Percentiles rank a stretch among this genome's conserved stretches.
These are phyloP conservation scores for Gymnorhina tibicen DNA, from an alignment of 2,113 vertebrate genomes.

Conservation along the genomic window DNA sequence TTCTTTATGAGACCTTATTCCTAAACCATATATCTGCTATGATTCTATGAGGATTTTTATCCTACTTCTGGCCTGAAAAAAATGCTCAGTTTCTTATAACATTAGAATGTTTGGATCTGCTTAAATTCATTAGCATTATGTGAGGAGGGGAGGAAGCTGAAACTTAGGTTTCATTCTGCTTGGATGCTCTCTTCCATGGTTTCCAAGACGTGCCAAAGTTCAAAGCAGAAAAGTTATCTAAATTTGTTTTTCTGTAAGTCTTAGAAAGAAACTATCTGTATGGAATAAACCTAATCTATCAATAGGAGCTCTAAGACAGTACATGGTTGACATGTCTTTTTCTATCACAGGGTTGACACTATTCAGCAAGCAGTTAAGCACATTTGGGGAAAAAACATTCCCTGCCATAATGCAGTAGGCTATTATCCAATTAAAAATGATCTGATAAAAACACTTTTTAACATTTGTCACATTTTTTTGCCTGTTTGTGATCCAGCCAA, in stretches of 20 bases:
- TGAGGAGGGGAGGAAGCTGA: neutral
- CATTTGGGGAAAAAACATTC: neutral
- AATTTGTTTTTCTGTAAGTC: neutral
- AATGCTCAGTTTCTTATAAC: neutral
- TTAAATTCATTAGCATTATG: neutral
- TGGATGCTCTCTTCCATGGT: neutral
- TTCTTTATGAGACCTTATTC: neutral
- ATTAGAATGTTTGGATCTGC: neutral
- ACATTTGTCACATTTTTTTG: constrained; percentile 44
- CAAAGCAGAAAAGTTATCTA: neutral
- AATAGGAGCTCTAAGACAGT: neutral
- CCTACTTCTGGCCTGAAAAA: neutral
- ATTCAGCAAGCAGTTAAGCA: neutral
- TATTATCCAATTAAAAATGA: constrained; percentile 18
- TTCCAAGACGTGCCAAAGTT: neutral
- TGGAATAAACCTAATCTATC: neutral
- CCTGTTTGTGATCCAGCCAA: constrained; percentile 50
- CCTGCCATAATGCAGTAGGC: constrained; percentile 25
- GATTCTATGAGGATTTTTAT: neutral
- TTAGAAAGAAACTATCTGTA: neutral
- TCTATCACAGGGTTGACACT: neutral
- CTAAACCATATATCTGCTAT: neutral
- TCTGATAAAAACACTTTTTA: constrained; percentile 17
- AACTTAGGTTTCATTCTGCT: neutral
- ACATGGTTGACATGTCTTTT: neutral